phyloP scores from a whole-genome alignment of 2,797 vertebrate species.

The Oophaga sylvatica region DNA sequence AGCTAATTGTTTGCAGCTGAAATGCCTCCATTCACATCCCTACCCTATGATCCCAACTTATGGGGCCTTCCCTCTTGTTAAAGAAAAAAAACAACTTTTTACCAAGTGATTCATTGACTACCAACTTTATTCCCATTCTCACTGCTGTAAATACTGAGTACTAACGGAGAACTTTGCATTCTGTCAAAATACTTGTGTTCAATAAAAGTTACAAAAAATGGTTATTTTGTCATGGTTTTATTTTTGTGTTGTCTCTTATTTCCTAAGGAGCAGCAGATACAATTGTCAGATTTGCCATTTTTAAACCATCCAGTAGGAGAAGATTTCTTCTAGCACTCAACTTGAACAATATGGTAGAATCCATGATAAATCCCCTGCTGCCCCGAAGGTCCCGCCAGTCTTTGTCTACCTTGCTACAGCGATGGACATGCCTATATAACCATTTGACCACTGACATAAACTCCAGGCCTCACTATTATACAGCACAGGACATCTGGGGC shows the following conservation, averaged over 20 bases:
- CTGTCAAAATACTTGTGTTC: constrained; percentile 93
- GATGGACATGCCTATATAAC: too few relatives aligned
- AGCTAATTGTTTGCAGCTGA: constrained; percentile 75
- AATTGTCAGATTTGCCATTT: neutral
- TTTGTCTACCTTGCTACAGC: too few relatives aligned
- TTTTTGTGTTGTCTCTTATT: neutral
- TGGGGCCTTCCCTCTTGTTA: constrained; percentile 83
- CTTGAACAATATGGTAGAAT: too few relatives aligned
- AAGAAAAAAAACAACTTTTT: constrained; percentile 76
- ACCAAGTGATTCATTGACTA: constrained; percentile 83
- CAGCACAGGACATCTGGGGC: too few relatives aligned
- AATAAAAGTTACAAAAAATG: constrained; percentile 85
- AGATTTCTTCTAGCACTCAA: neutral
- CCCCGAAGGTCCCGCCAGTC: too few relatives aligned
- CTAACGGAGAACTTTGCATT: constrained; percentile 90
- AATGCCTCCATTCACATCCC: constrained; percentile 77
- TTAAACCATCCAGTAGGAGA: neutral
- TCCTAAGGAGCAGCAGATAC: neutral
- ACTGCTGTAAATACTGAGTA: constrained; percentile 95
- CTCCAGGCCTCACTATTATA: too few relatives aligned
- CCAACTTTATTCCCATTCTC: constrained; percentile 84
- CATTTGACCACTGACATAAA: too few relatives aligned
- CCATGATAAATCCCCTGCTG: too few relatives aligned
- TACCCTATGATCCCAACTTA: constrained; percentile 80
- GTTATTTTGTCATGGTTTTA: neutral